phyloP scores from a whole-genome alignment of 2,113 vertebrate species.

The Odocoileus hemionus region DNA sequence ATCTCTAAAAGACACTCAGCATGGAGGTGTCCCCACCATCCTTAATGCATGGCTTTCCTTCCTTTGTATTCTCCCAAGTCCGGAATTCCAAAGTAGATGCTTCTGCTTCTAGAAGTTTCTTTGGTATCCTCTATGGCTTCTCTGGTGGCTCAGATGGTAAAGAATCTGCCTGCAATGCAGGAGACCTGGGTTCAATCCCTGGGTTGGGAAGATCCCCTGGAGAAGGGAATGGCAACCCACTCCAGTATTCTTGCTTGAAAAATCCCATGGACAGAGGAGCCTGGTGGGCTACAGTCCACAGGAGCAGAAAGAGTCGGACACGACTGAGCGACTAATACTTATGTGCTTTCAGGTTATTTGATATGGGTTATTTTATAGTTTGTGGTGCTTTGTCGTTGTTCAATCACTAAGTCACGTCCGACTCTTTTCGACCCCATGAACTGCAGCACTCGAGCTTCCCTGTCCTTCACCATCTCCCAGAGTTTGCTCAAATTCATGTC shows the following conservation, averaged over 20 bases:
- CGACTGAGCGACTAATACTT: not conserved
- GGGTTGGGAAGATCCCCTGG: not conserved
- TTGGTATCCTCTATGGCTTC: not conserved
- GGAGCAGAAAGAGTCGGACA: not conserved
- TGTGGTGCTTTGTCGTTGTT: not conserved
- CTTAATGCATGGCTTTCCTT: not conserved
- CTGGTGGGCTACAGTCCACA: not conserved
- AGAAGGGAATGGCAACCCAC: not conserved
- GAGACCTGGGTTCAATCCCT: not conserved
- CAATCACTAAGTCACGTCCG: not conserved
- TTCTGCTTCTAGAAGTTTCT: not conserved
- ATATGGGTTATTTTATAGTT: not conserved
- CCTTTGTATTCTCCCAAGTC: not conserved
- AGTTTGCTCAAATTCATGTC: not conserved
- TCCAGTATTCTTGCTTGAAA: not conserved
- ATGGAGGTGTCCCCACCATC: not conserved
- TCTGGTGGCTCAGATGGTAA: not conserved
- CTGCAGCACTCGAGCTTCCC: not conserved
- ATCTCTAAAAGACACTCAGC: not conserved
- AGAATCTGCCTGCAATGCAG: not conserved
- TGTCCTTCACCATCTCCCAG: not conserved
- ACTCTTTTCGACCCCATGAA: not conserved
- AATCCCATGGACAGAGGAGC: not conserved
- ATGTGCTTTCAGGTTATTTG: not conserved
- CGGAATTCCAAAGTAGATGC: not conserved